Base-by-base conservation (phyloP, 2,113 vertebrate genomes). In the zebrafish (Danio rerio) region DNA sequence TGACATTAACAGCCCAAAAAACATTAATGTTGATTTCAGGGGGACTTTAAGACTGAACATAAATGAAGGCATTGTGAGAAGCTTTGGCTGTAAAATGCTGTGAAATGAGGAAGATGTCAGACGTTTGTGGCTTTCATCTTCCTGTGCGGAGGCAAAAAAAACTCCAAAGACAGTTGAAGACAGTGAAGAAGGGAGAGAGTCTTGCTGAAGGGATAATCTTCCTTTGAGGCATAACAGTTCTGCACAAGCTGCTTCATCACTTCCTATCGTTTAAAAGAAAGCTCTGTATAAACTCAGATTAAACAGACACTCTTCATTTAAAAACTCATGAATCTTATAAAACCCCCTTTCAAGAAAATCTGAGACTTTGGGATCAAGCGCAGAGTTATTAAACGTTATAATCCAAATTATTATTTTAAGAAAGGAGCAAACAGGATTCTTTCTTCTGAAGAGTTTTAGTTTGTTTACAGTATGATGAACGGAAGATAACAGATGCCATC, bases 261-360 rank as follows among this genome's bases (percentile, higher is more conserved):
- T 47, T 80, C 52, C 61, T 58, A 59, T 63, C 76, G 52, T 76
- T 85, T 80, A 79, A 86, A 82, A 74, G 68, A 84, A 61, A 80
- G 73, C 47, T 52, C 78, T 71, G 78, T 21, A 73, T 88, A 85
- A 82, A 83, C 84, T 70, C 6, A 62, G 88, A 86, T 88, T 83
- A 83, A 73, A 71, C 73, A 43, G 15, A 55, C 74, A 61, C 55
- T 52, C 7, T 21, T 73, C 9, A 2, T 12, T 13, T 13, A 81
- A 7, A 52, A 61, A 5, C 12, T 8, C 43, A 78, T 43, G 50
- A 56, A 78, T 73, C 50, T 66, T 63, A 70, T 65, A 61, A 59
- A 63, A 8, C 43, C 72, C 63, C 13, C 16, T 53, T 49, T 42
- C 6, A 77, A 63, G 3, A 53, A 31, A 40, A 52, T 21, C 2